phyloP scores from a whole-genome alignment of 2,797 vertebrate genomes.

The Smutsia gigantea region DNA sequence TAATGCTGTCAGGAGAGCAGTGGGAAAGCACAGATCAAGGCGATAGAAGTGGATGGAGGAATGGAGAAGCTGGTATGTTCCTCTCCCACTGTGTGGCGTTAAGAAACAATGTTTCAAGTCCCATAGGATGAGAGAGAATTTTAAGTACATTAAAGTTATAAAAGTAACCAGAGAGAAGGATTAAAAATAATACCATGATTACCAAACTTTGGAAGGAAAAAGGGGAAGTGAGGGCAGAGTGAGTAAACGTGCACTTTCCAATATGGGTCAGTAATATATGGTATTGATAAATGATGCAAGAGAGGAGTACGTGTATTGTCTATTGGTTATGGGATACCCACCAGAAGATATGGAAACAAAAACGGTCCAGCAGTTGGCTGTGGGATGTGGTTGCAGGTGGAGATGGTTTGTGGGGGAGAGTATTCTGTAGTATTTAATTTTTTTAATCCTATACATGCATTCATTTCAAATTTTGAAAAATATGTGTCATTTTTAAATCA shows the following conservation, averaged over 20 bases:
- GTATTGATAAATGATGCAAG: neutral
- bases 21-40: neutral
- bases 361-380: neutral
- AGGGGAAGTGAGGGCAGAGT: neutral
- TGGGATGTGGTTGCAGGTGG: neutral
- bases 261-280: neutral
- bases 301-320: neutral
- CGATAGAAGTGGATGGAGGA: neutral
- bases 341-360: neutral
- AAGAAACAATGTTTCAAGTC: neutral
- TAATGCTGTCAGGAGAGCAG: neutral
- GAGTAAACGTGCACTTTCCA: neutral
- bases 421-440: neutral
- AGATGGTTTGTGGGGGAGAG: neutral
- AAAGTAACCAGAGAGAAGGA: neutral
- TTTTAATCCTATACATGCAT: neutral
- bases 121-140: neutral
- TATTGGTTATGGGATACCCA: neutral
- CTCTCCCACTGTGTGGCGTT: neutral
- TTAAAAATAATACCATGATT: neutral
- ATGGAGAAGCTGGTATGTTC: neutral
- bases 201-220: neutral
- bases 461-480: constrained; percentile 12
- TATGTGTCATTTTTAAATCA: neutral
- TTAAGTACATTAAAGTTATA: neutral